Conservation (phyloP, 2,888 invertebrate genomes). For the Thecophora atra region DNA sequence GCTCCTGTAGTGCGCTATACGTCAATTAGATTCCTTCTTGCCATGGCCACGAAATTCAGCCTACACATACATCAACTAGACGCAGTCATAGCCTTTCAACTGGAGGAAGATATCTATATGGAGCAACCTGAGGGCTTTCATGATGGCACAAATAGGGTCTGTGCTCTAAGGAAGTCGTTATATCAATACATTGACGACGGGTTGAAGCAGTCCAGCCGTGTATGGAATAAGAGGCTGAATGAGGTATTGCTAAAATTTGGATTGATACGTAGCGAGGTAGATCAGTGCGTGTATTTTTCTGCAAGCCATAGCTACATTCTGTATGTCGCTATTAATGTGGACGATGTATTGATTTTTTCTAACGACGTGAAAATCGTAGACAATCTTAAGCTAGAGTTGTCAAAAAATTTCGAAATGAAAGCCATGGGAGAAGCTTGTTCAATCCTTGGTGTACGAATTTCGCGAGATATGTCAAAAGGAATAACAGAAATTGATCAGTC, state of each 20-base stretch:
- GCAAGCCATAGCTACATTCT: neutral
- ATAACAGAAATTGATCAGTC: constrained; percentile 27
- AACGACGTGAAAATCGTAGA: constrained; percentile 4
- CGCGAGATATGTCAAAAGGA: neutral
- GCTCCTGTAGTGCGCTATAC: constrained; percentile 26
- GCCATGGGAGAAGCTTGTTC: constrained; percentile 7
- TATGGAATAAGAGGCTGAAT: constrained; percentile 15
- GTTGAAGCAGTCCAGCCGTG: neutral
- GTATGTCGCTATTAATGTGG: constrained; percentile 1
- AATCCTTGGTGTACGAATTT: constrained; percentile 13
- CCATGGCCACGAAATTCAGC: neutral
- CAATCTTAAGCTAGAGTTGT: constrained; percentile 12
- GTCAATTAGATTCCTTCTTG: constrained; percentile 10
- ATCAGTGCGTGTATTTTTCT: constrained; percentile 5
- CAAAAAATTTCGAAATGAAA: constrained; percentile 18
- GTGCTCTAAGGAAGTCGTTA: constrained; percentile 3
- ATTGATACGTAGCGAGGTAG: constrained; percentile 6
- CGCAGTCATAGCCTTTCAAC: constrained; percentile 41
- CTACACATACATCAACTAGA: constrained; percentile 40
- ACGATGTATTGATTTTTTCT: no score
- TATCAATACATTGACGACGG: no score
- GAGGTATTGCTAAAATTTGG: constrained; percentile 11
- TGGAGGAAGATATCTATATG: constrained; percentile 41
- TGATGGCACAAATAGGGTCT: constrained; percentile 26
- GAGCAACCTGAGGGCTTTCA: constrained; percentile 38